Base-by-base conservation (phyloP, 1,140 invertebrate species). In the Nylanderia fulva region DNA sequence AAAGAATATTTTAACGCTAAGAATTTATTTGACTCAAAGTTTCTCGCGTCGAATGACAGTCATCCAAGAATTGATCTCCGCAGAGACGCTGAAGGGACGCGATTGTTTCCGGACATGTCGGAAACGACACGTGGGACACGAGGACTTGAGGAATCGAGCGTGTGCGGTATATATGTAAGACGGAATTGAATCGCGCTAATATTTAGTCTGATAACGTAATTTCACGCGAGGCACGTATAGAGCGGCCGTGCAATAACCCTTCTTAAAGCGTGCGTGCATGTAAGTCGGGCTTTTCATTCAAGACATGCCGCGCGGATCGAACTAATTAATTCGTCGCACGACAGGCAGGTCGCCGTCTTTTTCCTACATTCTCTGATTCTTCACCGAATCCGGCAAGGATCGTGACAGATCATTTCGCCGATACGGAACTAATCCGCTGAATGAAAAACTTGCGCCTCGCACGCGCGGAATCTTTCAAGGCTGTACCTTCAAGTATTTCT, bases 251-350 rank as follows among this genome's bases (percentile, higher is more conserved):
- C 72, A 77, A 84, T 84, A 84, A 84, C 71, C 58, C 39, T 48
- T 33, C 4, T n/a, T n/a, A n/a, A n/a, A 48, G 75, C 39, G 39
- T 60, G 63, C 61, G 87, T 64, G 39, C 82, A 79, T 75, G 82
- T 85, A 87, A 69, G 39, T 42, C 68, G 69, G 83, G 83, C 83
- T 88, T 88, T 88, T 84, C 88, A 71, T 89, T 89, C 88, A 89
- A 89, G 88, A 89, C 85, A 85, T 71, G 87, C 74, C 54, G 66
- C 85, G 36, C 13, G 79, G 88, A 84, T 89, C 87, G 85, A 89
- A 85, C 80, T 90, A 89, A 90, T 90, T 90, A 90, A 90, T 90
- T 90, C 88, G 88, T 89, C 74, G 88, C 88, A 89, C 88, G 88
- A 48, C 87, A 56, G 42, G 39, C 29, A 39, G 68, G 60, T 82